Evolutionary conservation across 1,140 invertebrate genomes (phyloP).

Genomic region (Arctopsyche grandis): DNA sequence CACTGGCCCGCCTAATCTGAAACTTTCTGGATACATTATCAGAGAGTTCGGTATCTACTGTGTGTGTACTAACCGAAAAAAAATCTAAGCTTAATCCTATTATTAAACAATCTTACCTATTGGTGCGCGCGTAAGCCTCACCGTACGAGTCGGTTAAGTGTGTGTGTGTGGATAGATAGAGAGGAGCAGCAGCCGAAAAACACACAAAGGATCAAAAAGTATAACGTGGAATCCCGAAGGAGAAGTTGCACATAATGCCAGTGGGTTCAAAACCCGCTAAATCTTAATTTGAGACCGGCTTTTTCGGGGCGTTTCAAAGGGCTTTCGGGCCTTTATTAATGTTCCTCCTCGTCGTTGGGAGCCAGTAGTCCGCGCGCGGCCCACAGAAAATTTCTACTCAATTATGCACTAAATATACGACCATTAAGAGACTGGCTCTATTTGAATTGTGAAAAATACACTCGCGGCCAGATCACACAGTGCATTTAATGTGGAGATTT

Average conservation of each 20-base stretch:
- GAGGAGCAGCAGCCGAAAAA: slow-evolving; percentile 40
- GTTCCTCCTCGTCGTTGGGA: not conserved
- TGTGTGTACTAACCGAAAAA: too few species aligned
- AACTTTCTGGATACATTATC: not conserved
- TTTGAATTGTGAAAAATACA: too few species aligned
- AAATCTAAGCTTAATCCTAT: slow-evolving; percentile 41
- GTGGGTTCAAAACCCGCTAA: not conserved
- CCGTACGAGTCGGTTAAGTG: too few species aligned
- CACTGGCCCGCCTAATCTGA: not conserved
- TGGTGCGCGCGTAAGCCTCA: slow-evolving; percentile 41
- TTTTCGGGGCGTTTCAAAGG: not conserved
- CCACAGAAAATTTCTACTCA: not conserved
- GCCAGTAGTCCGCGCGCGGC: not conserved
- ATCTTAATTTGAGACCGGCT: not conserved
- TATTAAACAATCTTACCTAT: slow-evolving; percentile 48
- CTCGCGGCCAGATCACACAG: too few species aligned
- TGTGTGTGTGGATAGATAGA: not conserved
- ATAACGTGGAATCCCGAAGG: slow-evolving; percentile 25
- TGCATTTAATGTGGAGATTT: too few species aligned
- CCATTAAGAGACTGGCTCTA: too few species aligned
- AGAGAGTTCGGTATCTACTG: not conserved
- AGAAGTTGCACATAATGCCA: slow-evolving; percentile 12
- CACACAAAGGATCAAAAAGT: slow-evolving; percentile 44
- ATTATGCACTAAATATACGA: not conserved
- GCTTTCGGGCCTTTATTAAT: not conserved